Percentiles rank a stretch among this genome's conserved stretches.
Conservation (phyloP, 2,113 vertebrate genomes). For the Jacana jacana region DNA sequence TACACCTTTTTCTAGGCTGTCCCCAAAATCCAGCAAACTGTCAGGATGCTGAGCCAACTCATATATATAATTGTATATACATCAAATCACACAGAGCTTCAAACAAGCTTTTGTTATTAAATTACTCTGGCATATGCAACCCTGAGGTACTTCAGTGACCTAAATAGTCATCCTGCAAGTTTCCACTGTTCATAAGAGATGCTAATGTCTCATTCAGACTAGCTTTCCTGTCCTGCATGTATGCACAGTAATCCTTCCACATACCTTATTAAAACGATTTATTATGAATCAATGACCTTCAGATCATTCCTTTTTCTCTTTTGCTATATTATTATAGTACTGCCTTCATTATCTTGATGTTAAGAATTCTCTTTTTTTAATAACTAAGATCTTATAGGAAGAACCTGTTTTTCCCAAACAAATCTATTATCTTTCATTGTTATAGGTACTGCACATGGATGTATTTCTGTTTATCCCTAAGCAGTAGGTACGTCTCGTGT, state of each 20-base stretch:
- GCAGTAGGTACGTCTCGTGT: neutral
- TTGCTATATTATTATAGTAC: neutral
- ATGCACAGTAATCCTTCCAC: neutral
- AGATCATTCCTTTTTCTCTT: neutral
- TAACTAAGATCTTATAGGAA: neutral
- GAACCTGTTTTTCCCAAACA: neutral
- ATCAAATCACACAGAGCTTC: neutral
- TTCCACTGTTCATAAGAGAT: neutral
- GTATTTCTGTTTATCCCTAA: neutral
- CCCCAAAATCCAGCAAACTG: neutral
- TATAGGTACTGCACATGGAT: neutral
- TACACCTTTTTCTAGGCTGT: neutral
- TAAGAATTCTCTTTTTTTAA: neutral
- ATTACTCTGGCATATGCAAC: neutral
- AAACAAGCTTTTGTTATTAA: neutral
- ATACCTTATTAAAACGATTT: neutral
- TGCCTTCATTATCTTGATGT: neutral
- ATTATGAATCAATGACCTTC: neutral
- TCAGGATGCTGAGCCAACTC: neutral
- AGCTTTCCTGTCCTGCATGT: neutral
- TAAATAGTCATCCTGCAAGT: neutral
- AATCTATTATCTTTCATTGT: neutral
- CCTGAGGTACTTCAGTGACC: neutral
- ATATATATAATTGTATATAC: neutral
- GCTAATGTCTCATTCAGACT: neutral